Percentiles rank a stretch among this genome's conserved stretches.
phyloP scores from a whole-genome alignment of 2,113 vertebrate genomes.

The Pristiophorus japonicus region DNA sequence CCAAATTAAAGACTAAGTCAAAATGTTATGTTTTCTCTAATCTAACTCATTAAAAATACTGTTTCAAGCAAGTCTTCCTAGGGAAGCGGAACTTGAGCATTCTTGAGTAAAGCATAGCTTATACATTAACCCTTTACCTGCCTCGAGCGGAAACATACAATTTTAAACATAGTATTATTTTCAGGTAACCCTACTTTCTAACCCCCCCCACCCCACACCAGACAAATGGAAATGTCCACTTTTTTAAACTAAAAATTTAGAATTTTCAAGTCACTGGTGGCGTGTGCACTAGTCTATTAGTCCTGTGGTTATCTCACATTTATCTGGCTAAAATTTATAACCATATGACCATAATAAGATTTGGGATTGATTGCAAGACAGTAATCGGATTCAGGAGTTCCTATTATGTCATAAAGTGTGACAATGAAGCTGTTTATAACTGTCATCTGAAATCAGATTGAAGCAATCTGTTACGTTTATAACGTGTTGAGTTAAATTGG shows the following conservation, averaged over 20 bases:
- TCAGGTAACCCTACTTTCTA: too few relatives aligned
- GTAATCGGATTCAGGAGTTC: not conserved
- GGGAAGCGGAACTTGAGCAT: too few relatives aligned
- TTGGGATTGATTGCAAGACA: not conserved
- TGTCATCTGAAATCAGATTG: not conserved
- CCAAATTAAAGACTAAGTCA: too few relatives aligned
- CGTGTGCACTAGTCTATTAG: not conserved
- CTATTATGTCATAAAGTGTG: not conserved
- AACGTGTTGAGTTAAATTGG: not conserved
- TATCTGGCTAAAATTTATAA: not conserved
- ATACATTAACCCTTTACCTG: too few relatives aligned
- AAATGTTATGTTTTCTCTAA: too few relatives aligned
- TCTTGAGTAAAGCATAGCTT: too few relatives aligned
- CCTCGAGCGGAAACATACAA: too few relatives aligned
- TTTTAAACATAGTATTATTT: too few relatives aligned
- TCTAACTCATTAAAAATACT: too few relatives aligned
- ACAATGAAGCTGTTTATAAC: not conserved
- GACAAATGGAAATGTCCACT: not conserved
- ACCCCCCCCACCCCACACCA: too few relatives aligned
- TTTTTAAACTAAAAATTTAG: not conserved
- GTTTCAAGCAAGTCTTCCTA: too few relatives aligned
- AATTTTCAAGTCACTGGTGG: not conserved
- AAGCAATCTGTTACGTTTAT: not conserved
- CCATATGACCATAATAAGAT: not conserved
- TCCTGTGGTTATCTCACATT: not conserved